phyloP scores from a whole-genome alignment of 2,797 vertebrate species.

The Rhynchonycteris naso region DNA sequence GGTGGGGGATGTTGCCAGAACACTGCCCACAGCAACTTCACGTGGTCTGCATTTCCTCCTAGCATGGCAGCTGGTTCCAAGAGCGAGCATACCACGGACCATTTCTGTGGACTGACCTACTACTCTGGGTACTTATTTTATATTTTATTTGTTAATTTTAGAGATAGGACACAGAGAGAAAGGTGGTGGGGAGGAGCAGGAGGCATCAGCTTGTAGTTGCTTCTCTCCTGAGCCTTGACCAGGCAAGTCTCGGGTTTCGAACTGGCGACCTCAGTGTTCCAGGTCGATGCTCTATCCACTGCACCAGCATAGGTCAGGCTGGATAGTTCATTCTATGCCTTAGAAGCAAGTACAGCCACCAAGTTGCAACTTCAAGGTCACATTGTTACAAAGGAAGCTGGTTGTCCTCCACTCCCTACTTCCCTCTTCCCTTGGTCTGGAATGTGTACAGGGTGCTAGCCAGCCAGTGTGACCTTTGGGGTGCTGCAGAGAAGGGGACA shows the following conservation, averaged over 20 bases:
- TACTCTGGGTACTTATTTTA: no score
- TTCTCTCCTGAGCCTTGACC: no score
- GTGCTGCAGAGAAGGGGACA: background rate
- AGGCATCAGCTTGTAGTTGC: no score
- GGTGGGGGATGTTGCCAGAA: background rate
- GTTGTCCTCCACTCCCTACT: background rate
- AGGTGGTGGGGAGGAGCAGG: no score
- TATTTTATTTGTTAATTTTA: no score
- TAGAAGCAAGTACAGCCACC: background rate
- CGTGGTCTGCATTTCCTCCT: background rate
- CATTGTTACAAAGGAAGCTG: background rate
- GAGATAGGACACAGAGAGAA: no score
- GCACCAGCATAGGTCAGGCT: no score
- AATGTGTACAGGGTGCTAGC: background rate
- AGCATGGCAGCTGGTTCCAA: fast-evolving
- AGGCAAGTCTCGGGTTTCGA: no score
- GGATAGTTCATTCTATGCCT: fast-evolving
- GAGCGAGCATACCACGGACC: fast-evolving
- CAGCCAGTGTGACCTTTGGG: background rate
- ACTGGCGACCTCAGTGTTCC: no score
- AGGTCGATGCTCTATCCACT: no score
- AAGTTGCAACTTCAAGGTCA: background rate
- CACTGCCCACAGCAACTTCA: background rate
- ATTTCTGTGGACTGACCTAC: background rate
- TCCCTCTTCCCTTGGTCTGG: background rate